Percentiles rank a stretch among this genome's conserved stretches.
phyloP scores from a whole-genome alignment of 2,113 vertebrate species.

The Cinclus cinclus region DNA sequence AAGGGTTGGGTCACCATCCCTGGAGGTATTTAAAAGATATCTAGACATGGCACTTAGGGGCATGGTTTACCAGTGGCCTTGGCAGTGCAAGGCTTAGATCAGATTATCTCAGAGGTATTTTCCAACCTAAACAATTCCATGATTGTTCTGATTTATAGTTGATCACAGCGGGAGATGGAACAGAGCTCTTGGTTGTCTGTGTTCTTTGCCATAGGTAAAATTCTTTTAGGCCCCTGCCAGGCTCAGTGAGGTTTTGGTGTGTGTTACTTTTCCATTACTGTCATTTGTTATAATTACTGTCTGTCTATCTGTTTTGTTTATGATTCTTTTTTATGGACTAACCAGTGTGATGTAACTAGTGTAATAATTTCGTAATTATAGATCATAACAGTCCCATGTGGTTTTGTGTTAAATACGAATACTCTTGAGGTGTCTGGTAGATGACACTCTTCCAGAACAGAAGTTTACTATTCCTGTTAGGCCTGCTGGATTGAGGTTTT shows the following conservation, averaged over 20 bases:
- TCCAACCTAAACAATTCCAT: not conserved
- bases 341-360: not conserved
- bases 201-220: not conserved
- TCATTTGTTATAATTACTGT: not conserved
- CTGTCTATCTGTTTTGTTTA: not conserved
- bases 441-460: not conserved
- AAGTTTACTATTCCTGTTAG: not conserved
- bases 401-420: not conserved
- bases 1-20: not conserved
- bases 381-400: not conserved
- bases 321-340: not conserved
- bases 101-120: not conserved
- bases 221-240: not conserved
- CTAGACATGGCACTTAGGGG: not conserved
- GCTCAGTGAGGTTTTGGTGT: not conserved
- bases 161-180: not conserved
- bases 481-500: not conserved
- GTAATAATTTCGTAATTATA: not conserved
- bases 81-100: not conserved
- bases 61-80: not conserved
- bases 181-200: not conserved
- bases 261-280: not conserved
- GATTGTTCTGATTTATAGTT: not conserved
- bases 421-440: not conserved
- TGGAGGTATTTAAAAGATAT: not conserved